Conservation (phyloP, 1,140 invertebrate genomes). For the Colletes latitarsis region DNA sequence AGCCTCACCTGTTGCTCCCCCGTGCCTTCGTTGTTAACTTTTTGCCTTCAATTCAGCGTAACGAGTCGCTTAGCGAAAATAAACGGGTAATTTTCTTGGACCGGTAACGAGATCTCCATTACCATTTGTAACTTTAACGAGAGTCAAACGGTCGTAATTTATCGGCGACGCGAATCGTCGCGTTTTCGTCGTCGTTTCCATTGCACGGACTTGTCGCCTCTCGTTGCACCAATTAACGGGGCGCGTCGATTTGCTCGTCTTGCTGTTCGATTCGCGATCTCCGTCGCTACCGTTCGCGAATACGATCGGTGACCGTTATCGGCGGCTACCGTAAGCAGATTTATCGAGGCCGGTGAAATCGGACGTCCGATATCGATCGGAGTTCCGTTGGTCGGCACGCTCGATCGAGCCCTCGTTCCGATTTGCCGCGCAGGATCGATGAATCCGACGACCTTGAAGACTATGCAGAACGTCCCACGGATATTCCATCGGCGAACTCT, state of each 20-base stretch:
- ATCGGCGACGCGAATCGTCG: too few relatives aligned
- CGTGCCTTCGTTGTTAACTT: background rate
- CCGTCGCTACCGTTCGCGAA: background rate
- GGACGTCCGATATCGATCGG: conserved; percentile 53
- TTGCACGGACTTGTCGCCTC: background rate
- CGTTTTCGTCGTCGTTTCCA: conserved; percentile 3
- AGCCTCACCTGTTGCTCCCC: background rate
- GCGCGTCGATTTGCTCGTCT: too few relatives aligned
- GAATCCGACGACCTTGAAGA: background rate
- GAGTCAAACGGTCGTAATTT: background rate
- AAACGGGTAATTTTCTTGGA: conserved; percentile 24
- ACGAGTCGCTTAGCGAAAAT: conserved; percentile 32
- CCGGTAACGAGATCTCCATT: conserved; percentile 9
- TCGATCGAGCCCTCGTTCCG: conserved; percentile 35
- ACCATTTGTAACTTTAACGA: conserved; percentile 31
- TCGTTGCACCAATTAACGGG: conserved; percentile 13
- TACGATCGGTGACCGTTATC: conserved; percentile 55
- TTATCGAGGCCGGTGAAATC: conserved; percentile 58
- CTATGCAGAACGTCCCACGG: background rate
- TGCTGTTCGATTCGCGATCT: background rate
- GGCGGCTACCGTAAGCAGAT: conserved; percentile 39
- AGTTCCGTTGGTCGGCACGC: conserved; percentile 31
- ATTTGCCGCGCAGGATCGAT: conserved; percentile 32
- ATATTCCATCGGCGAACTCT: background rate
- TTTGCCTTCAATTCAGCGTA: conserved; percentile 34